Evolutionary conservation across 2,888 invertebrate species (phyloP).

Genomic region (Trachelus troglodyta): DNA sequence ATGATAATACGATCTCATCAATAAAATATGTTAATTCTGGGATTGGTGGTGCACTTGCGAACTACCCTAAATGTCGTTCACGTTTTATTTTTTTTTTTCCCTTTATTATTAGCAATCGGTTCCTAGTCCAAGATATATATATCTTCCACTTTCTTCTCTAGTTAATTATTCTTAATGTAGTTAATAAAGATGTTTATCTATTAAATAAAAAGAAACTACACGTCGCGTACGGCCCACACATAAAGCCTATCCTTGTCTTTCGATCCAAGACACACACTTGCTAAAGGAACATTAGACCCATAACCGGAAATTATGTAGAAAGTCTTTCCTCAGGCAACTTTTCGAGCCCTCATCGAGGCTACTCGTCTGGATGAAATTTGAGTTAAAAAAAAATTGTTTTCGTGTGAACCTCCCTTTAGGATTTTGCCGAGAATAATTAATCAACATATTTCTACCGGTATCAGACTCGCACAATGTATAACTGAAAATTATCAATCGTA

Average conservation of each 20-base stretch:
- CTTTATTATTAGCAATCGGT: neutral
- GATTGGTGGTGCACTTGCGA: neutral
- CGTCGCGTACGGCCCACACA: neutral
- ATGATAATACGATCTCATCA: conserved; percentile 7
- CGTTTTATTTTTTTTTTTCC: neutral
- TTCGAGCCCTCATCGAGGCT: neutral
- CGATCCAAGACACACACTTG: neutral
- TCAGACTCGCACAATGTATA: too few species aligned
- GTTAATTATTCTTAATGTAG: neutral
- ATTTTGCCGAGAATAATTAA: neutral
- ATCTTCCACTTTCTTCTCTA: neutral
- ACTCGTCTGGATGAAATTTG: neutral
- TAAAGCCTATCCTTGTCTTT: neutral
- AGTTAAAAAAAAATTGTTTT: neutral
- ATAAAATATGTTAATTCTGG: conserved; percentile 2
- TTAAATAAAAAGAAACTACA: neutral
- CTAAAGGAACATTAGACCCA: neutral
- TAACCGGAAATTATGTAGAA: neutral
- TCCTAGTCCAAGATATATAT: neutral
- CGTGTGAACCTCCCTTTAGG: neutral
- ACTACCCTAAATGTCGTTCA: neutral
- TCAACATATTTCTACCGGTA: too few species aligned
- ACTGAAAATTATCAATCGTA: neutral
- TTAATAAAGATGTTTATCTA: neutral
- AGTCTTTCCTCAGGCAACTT: neutral